These are phyloP conservation scores for Callorhinus ursinus DNA, from an alignment of 2,113 vertebrate species.

Conservation along the genomic window DNA sequence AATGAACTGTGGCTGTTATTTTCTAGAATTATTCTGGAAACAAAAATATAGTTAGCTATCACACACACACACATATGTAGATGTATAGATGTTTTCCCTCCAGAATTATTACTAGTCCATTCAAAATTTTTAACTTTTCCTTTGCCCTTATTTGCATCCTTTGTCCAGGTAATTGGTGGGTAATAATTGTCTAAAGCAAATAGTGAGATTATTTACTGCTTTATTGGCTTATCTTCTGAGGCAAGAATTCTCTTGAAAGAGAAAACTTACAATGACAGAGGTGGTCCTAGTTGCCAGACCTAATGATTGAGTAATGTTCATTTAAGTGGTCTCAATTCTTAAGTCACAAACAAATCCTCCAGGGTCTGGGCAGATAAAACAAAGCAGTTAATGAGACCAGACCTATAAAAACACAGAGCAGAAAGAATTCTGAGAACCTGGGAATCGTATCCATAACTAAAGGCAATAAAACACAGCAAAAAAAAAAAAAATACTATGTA, in stretches of 20 bases:
- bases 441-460: neutral
- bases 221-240: neutral
- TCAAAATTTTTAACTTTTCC: neutral
- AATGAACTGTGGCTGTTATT: neutral
- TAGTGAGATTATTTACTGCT: neutral
- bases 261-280: neutral
- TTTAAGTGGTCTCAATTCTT: neutral
- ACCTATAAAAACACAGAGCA: neutral
- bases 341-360: neutral
- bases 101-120: neutral
- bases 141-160: neutral
- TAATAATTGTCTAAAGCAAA: neutral
- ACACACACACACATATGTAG: neutral
- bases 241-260: neutral
- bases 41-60: neutral
- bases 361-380: neutral
- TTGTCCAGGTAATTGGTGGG: neutral
- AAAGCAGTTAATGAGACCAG: neutral
- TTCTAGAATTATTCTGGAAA: neutral
- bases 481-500: neutral
- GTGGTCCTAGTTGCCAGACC: neutral
- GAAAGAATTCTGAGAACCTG: neutral
- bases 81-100: neutral
- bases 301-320: neutral
- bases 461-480: neutral